phyloP scores from a whole-genome alignment of 2,888 invertebrate genomes.

The Dascillus cervinus region DNA sequence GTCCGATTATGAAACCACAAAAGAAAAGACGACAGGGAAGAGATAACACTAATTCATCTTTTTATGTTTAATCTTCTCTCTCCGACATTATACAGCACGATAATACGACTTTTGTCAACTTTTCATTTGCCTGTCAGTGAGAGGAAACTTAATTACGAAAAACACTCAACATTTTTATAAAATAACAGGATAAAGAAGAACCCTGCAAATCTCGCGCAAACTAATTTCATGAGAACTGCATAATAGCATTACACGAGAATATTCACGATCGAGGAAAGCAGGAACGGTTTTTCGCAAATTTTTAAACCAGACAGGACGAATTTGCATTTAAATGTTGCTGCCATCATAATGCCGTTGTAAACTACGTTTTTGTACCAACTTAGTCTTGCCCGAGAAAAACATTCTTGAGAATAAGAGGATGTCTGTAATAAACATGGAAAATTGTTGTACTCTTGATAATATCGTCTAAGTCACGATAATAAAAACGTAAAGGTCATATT shows the following conservation, averaged over 20 bases:
- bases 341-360: too few species aligned
- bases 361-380: too few species aligned
- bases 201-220: constrained; percentile 26
- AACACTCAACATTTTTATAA: constrained; percentile 27
- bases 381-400: too few species aligned
- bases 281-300: too few species aligned
- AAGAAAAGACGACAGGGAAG: constrained; percentile 3
- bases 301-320: too few species aligned
- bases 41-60: constrained; percentile 18
- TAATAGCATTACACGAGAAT: constrained; percentile 26
- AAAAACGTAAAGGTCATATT: constrained; percentile 11
- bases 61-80: constrained; percentile 20
- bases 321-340: too few species aligned
- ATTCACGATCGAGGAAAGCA: too few species aligned
- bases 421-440: constrained; percentile 7
- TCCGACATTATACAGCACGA: constrained; percentile 13
- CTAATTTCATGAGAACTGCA: constrained; percentile 31
- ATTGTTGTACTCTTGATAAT: constrained; percentile 7
- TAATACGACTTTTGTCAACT: constrained; percentile 20
- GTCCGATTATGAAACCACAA: constrained; percentile 4
- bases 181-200: constrained; percentile 24
- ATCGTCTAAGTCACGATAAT: constrained; percentile 4
- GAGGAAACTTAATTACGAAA: constrained; percentile 31
- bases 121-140: constrained; percentile 22
- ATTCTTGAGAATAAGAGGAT: constrained; percentile 5